A percentile compares a stretch with the other conserved stretches of the same genome.
These are phyloP conservation scores for Eumeta japonica DNA, from an alignment of 1,140 invertebrate genomes.

Conservation along the genomic window DNA sequence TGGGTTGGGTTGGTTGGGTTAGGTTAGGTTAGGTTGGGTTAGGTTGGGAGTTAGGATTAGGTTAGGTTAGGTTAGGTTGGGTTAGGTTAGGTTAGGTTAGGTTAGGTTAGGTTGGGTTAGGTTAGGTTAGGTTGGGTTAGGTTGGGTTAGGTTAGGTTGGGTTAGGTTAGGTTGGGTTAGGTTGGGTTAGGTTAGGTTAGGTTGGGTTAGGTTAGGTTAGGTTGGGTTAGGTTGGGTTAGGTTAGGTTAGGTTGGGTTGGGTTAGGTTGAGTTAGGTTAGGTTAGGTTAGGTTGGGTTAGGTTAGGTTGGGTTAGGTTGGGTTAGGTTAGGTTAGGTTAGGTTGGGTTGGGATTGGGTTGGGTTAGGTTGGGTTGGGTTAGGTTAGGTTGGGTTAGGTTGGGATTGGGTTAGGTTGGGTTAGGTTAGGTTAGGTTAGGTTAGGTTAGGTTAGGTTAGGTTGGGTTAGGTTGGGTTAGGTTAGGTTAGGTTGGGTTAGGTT, in stretches of 20 bases:
- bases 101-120: conserved; percentile 21
- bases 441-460: conserved; percentile 5
- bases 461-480: conserved; percentile 13
- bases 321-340: too few relatives aligned
- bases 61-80: conserved; percentile 20
- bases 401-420: too few relatives aligned
- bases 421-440: neutral
- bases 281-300: neutral
- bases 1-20: too few relatives aligned
- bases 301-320: too few relatives aligned
- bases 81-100: conserved; percentile 22
- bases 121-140: conserved; percentile 21
- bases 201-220: conserved; percentile 12
- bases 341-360: too few relatives aligned
- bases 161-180: conserved; percentile 21
- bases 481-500: conserved; percentile 42
- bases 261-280: neutral
- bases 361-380: too few relatives aligned
- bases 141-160: conserved; percentile 19
- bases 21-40: conserved; percentile 19
- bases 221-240: neutral
- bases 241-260: neutral
- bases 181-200: conserved; percentile 19
- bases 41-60: conserved; percentile 18
- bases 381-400: too few relatives aligned